These are phyloP conservation scores for Nylanderia fulva DNA, from an alignment of 1,140 invertebrate genomes.

Conservation along the genomic window DNA sequence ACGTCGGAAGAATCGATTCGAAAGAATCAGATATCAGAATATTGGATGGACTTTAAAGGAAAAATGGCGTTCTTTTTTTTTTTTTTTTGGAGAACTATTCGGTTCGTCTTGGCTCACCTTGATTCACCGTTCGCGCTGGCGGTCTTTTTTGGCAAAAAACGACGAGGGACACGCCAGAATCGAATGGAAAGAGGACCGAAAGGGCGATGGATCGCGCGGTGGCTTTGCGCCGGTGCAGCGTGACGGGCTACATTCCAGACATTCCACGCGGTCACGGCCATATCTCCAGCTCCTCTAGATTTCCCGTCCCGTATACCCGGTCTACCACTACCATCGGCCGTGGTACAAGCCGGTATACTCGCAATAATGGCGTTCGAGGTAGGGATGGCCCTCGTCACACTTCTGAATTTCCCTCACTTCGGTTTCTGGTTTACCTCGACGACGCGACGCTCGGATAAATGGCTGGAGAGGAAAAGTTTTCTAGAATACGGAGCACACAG, in stretches of 20 bases:
- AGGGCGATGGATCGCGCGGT: constrained; percentile 73
- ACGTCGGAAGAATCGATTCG: background rate
- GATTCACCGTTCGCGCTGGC: constrained; percentile 46
- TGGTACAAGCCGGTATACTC: constrained; percentile 53
- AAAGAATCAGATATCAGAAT: constrained; percentile 34
- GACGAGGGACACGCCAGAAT: constrained; percentile 67
- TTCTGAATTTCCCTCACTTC: constrained; percentile 42
- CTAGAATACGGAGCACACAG: too few relatives aligned
- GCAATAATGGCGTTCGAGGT: constrained; percentile 40
- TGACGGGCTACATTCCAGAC: constrained; percentile 85
- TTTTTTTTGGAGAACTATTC: constrained; percentile 6
- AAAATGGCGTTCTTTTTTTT: background rate
- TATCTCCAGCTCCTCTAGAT: constrained; percentile 84
- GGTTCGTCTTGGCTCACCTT: background rate
- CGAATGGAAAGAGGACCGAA: constrained; percentile 80
- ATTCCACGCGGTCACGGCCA: constrained; percentile 85
- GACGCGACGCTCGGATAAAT: constrained; percentile 18
- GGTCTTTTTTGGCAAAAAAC: constrained; percentile 49
- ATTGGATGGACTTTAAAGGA: background rate
- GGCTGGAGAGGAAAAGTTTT: constrained; percentile 19
- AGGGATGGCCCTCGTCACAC: constrained; percentile 34
- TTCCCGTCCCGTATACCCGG: constrained; percentile 67
- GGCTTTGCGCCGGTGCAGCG: constrained; percentile 75
- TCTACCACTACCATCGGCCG: constrained; percentile 51
- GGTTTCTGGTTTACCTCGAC: constrained; percentile 47